phyloP scores from a whole-genome alignment of 2,888 invertebrate genomes.

The Buathra laborator region DNA sequence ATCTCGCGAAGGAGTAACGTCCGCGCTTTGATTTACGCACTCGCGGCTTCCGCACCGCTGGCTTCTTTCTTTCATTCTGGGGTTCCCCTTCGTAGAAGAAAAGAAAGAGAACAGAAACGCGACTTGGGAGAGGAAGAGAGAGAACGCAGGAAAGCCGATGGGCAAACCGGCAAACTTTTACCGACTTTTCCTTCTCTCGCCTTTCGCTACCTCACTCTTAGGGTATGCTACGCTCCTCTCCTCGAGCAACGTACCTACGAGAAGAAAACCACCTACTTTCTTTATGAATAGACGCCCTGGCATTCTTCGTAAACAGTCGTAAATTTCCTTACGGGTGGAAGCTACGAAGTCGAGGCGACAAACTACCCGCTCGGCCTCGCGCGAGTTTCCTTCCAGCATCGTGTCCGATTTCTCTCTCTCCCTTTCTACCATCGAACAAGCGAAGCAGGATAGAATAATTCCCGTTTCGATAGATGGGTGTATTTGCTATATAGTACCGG shows the following conservation, averaged over 20 bases:
- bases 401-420: slow-evolving; percentile 6
- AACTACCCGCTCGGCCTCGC: slow-evolving; percentile 46
- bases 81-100: not conserved
- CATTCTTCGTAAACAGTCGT: slow-evolving; percentile 65
- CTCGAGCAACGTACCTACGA: slow-evolving; percentile 22
- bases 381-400: slow-evolving; percentile 9
- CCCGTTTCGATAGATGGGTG: slow-evolving; percentile 5
- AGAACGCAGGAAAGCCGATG: slow-evolving; percentile 40
- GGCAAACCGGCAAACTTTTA: slow-evolving; percentile 53
- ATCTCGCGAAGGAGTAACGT: slow-evolving; percentile 36
- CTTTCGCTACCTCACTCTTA: slow-evolving; percentile 5
- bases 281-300: slow-evolving; percentile 61
- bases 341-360: slow-evolving; percentile 43
- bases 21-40: slow-evolving; percentile 66
- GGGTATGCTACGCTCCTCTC: not conserved
- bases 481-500: not conserved
- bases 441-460: slow-evolving; percentile 39
- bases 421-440: slow-evolving; percentile 24
- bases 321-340: slow-evolving; percentile 49
- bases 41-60: slow-evolving; percentile 58
- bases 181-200: slow-evolving; percentile 37
- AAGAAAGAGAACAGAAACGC: not conserved
- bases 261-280: slow-evolving; percentile 62
- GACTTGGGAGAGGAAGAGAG: slow-evolving; percentile 4
- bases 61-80: slow-evolving; percentile 48